A percentile compares a stretch with the other conserved stretches of the same genome.
Evolutionary conservation across 2,113 vertebrate species (phyloP).

Genomic region (Rutilus rutilus): DNA sequence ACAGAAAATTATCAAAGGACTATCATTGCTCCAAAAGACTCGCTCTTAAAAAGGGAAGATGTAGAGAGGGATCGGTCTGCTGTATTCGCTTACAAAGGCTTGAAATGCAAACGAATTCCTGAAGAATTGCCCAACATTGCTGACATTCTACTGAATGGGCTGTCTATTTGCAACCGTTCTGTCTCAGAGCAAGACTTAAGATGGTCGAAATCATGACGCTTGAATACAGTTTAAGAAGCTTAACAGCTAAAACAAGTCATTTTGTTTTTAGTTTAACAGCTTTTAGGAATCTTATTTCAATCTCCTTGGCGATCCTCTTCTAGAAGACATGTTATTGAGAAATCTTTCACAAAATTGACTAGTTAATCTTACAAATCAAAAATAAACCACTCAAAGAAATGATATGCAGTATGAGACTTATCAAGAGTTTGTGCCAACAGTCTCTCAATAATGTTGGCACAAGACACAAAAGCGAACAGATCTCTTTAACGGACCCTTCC

Average conservation of each 20-base stretch:
- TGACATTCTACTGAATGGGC: slow-evolving; percentile 48
- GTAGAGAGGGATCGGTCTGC: slow-evolving; percentile 66
- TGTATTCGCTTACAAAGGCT: slow-evolving; percentile 63
- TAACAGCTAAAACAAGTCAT: not conserved
- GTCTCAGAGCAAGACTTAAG: slow-evolving; percentile 21
- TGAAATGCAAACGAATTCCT: slow-evolving; percentile 58
- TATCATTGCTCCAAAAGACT: slow-evolving; percentile 70
- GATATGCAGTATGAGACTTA: not conserved
- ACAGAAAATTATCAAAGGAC: slow-evolving; percentile 71
- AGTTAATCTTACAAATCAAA: not conserved
- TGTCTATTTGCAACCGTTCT: slow-evolving; percentile 25
- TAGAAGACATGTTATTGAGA: not conserved
- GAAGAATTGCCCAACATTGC: slow-evolving; percentile 56
- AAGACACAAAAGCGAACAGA: slow-evolving; percentile 51
- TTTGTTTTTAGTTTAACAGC: not conserved
- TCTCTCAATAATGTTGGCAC: slow-evolving; percentile 21
- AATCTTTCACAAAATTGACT: not conserved
- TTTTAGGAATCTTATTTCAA: not conserved
- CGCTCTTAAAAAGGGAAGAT: slow-evolving; percentile 68
- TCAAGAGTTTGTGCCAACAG: slow-evolving; percentile 31
- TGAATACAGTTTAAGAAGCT: slow-evolving; percentile 10
- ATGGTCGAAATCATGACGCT: slow-evolving; percentile 20
- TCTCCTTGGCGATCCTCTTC: not conserved
- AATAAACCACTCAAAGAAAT: not conserved
- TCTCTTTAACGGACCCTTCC: slow-evolving; percentile 63